Conservation (phyloP, 2,797 vertebrate genomes). For the Ibycter americanus region DNA sequence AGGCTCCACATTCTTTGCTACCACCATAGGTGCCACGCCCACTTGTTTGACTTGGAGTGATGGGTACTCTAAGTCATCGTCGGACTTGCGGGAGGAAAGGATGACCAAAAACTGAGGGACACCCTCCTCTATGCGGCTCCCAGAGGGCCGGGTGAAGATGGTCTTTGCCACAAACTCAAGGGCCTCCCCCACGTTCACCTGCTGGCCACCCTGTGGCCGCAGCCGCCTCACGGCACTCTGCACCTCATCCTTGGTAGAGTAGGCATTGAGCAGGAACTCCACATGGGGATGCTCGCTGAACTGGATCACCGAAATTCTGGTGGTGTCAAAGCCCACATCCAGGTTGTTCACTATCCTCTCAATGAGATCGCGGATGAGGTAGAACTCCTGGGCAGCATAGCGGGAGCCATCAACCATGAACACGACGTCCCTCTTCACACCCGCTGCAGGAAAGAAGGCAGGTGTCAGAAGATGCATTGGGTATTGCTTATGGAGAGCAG, state of each 20-base stretch:
- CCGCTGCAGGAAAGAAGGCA: conserved; percentile 48
- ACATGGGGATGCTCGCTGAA: conserved; percentile 86
- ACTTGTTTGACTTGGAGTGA: conserved; percentile 84
- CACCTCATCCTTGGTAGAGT: conserved; percentile 88
- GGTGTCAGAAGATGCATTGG: neutral
- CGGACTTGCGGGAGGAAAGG: conserved; percentile 85
- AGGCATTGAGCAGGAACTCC: conserved; percentile 89
- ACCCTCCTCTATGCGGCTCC: conserved; percentile 91
- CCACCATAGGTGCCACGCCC: conserved; percentile 82
- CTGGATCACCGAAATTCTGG: conserved; percentile 89
- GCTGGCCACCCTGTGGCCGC: conserved; percentile 82
- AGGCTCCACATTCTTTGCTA: conserved; percentile 81
- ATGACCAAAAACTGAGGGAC: conserved; percentile 94
- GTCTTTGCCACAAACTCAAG: conserved; percentile 87
- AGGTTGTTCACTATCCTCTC: conserved; percentile 83
- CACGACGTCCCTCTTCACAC: conserved; percentile 88
- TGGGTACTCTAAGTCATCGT: conserved; percentile 84
- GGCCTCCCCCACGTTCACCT: conserved; percentile 85
- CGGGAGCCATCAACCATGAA: conserved; percentile 93
- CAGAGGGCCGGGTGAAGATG: conserved; percentile 89
- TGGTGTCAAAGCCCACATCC: conserved; percentile 87
- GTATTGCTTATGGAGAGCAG: neutral
- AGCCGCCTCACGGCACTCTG: conserved; percentile 79
- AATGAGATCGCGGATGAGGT: conserved; percentile 83
- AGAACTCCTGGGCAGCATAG: conserved; percentile 79